A percentile compares a stretch with the other conserved stretches of the same genome.
Conservation (phyloP, 2,113 vertebrate genomes). For the Tiliqua scincoides region DNA sequence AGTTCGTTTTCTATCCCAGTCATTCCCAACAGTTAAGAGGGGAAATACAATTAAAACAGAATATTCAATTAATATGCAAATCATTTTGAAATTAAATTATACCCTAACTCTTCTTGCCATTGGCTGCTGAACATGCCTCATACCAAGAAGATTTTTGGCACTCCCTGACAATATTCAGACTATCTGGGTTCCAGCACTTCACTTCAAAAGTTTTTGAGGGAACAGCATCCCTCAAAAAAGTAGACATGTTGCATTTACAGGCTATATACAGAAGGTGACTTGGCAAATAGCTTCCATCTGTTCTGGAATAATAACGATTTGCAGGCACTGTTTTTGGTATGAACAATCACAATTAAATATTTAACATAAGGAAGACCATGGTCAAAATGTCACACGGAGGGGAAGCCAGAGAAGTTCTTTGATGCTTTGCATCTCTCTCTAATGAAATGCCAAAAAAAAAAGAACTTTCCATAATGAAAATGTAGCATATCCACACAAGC, state of each 20-base stretch:
- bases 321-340: neutral
- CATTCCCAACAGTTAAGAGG: neutral
- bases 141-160: neutral
- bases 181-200: neutral
- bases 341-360: neutral
- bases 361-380: neutral
- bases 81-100: conserved; percentile 1
- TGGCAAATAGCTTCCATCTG: neutral
- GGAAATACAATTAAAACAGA: neutral
- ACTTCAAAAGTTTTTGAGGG: neutral
- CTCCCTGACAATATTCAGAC: neutral
- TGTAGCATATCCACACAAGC: neutral
- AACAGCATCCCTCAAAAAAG: neutral
- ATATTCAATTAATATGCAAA: conserved; percentile 6
- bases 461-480: neutral
- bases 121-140: neutral
- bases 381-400: neutral
- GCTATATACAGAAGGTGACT: neutral
- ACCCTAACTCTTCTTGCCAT: neutral
- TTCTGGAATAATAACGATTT: neutral
- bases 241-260: neutral
- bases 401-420: neutral
- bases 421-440: neutral
- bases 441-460: neutral
- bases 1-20: neutral